A percentile compares a stretch with the other conserved stretches of the same genome.
These are phyloP conservation scores for Prunella fulvescens DNA, from an alignment of 2,113 vertebrate species.

Conservation along the genomic window DNA sequence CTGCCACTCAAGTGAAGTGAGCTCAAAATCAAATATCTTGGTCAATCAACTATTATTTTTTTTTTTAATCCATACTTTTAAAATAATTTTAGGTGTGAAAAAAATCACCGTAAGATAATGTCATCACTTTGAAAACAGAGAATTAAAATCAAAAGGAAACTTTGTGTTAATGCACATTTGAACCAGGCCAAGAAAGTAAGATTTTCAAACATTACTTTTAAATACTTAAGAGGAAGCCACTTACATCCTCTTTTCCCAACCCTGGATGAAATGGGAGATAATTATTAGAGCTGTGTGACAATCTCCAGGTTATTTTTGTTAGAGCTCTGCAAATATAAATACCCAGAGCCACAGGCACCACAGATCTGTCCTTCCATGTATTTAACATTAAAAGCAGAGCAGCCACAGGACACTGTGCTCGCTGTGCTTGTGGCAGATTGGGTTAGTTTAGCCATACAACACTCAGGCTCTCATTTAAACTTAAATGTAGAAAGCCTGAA, in stretches of 20 bases:
- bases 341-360: background rate
- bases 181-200: conserved; percentile 62
- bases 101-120: background rate
- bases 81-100: background rate
- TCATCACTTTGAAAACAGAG: background rate
- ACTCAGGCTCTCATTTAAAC: background rate
- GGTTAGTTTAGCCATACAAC: background rate
- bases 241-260: background rate
- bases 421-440: background rate
- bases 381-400: background rate
- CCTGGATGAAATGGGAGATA: background rate
- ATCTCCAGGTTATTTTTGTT: background rate
- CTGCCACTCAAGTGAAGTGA: background rate
- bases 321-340: background rate
- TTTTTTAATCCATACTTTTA: background rate
- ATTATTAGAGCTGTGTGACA: conserved; percentile 54
- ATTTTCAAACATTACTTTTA: background rate
- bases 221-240: background rate
- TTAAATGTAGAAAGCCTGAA: background rate
- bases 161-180: conserved; percentile 60
- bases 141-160: background rate
- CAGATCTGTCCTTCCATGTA: background rate
- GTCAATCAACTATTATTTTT: background rate
- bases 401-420: background rate
- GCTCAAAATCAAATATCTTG: background rate